These are phyloP conservation scores for Tamandua tetradactyla DNA, from an alignment of 2,797 vertebrate genomes.

Conservation along the genomic window DNA sequence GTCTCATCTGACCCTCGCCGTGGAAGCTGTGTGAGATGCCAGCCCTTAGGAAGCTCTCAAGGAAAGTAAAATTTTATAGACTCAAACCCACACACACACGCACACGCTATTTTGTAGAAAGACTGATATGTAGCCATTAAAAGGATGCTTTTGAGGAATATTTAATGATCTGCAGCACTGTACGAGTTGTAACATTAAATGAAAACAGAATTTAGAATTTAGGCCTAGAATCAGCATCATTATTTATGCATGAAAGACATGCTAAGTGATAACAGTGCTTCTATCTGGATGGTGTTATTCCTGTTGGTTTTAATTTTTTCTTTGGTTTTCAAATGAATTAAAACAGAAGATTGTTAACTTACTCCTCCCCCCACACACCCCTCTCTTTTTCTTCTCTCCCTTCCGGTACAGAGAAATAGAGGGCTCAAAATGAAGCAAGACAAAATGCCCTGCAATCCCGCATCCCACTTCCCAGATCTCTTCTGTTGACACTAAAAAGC, in stretches of 20 bases:
- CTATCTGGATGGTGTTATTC: not conserved
- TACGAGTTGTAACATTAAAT: not conserved
- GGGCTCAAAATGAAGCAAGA: not conserved
- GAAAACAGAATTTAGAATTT: not conserved
- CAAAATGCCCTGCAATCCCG: not conserved
- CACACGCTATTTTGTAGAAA: not conserved
- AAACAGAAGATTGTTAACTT: not conserved
- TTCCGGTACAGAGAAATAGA: not conserved
- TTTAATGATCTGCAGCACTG: not conserved
- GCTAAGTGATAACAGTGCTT: not conserved
- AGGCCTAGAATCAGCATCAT: not conserved
- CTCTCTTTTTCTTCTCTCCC: not conserved
- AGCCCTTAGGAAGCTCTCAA: accelerated
- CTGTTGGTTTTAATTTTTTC: not conserved
- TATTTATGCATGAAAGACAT: not conserved
- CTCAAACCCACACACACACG: too few species aligned
- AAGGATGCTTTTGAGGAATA: not conserved
- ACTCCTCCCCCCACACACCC: too few species aligned
- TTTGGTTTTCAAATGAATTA: slow-evolving; percentile 14
- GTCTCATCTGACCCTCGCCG: accelerated
- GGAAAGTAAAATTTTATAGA: not conserved
- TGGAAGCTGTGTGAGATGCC: not conserved
- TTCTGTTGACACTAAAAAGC: not conserved
- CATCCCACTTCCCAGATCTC: not conserved
- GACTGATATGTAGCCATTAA: not conserved